phyloP scores from a whole-genome alignment of 1,140 invertebrate species.

The Ericerus pela region DNA sequence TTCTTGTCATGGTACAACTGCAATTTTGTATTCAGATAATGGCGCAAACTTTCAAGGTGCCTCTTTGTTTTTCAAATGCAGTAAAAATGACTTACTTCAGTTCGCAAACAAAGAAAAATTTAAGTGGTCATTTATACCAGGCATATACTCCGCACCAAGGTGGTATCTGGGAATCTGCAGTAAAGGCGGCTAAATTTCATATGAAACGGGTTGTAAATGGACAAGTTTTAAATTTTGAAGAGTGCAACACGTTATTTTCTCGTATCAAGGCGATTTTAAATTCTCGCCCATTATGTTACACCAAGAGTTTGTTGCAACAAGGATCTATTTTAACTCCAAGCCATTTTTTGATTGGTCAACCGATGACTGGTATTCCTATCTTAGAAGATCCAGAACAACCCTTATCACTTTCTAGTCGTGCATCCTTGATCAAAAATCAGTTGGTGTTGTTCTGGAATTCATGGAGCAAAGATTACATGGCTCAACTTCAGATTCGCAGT shows the following conservation, averaged over 20 bases:
- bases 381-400: conserved; percentile 4
- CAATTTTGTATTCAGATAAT: conserved; percentile 27
- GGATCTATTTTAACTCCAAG: conserved; percentile 24
- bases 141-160: background rate
- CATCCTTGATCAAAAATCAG: conserved; percentile 18
- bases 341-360: conserved; percentile 23
- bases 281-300: conserved; percentile 23
- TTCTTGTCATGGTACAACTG: conserved; percentile 26
- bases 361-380: conserved; percentile 12
- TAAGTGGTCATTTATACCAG: conserved; percentile 2
- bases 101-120: background rate
- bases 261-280: conserved; percentile 27
- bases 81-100: background rate
- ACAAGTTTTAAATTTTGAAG: conserved; percentile 23
- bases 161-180: conserved; percentile 24
- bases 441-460: conserved; percentile 23
- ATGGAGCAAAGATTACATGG: conserved; percentile 25
- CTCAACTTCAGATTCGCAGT: no score
- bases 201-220: conserved; percentile 18
- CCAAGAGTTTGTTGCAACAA: no score
- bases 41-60: conserved; percentile 20
- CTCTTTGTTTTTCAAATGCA: no score
- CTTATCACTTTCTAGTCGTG: conserved; percentile 17
- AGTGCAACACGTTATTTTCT: conserved; percentile 25
- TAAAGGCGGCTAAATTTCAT: conserved; percentile 21